Evolutionary conservation across 2,888 invertebrate species (phyloP), one percentile per base, ranked within the genome.

Genomic region (Xylota sylvarum): DNA sequence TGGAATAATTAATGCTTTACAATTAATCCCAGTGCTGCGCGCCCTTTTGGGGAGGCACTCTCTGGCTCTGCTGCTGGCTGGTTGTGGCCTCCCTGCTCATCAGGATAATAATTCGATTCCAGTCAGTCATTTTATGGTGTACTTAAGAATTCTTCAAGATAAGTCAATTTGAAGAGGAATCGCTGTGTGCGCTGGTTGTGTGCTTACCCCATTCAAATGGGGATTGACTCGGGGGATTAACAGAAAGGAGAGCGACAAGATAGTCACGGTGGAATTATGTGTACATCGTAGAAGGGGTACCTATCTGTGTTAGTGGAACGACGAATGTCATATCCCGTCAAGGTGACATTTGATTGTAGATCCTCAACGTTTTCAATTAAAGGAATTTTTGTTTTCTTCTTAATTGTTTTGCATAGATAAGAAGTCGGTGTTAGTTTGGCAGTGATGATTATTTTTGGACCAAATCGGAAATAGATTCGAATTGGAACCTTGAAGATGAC

Each of bases 1-100:
- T 40, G 56, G 77, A 86, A 81, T 86, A 86, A 86, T 86, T 86
- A 86, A 86, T 86, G 86, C 77, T 58, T 64, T 55, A 55, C 52
- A 78, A 77, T 86, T 82, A 82, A 82, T 73, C 86, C 86, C 72
- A 60, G 27, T 7, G 70, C 74, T 60, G 64, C 23, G 48, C 4
- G 69, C 17, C 30, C 40, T n/a, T 56, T 17, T 48, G 0, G 52
- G 40, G 4, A 12, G 50, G 9, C 7, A n/a, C n/a, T n/a, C n/a
- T n/a, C n/a, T n/a, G n/a, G n/a, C n/a, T n/a, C n/a, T 23, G 23
- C 23, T 23, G 23, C 23, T 23, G 10, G 12, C 6, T 6, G 23
- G n/a, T 12, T 35, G n/a, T 14, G 12, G 12, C 52, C 12, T 3
- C 40, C 27, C 46, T 17, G 32, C 76, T 78, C 79, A 67, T 58